phyloP scores from a whole-genome alignment of 1,140 invertebrate species.

The Notospermus geniculatus region DNA sequence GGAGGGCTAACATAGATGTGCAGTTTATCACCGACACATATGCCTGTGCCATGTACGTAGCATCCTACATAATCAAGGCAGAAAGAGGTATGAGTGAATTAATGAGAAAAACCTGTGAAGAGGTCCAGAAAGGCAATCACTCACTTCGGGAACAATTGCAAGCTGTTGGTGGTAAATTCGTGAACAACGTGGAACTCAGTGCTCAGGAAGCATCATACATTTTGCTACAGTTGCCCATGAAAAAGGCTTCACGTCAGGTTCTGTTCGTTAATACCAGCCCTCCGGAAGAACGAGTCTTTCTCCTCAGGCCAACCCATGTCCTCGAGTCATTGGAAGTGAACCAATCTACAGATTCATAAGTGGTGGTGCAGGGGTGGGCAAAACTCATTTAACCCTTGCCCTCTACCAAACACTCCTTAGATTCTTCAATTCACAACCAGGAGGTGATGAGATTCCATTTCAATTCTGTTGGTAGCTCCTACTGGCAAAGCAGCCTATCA shows the following conservation, averaged over 20 bases:
- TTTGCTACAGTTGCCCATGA: constrained; percentile 25
- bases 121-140: constrained; percentile 22
- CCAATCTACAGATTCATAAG: not conserved
- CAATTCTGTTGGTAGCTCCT: constrained; percentile 23
- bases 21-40: constrained; percentile 30
- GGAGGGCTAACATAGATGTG: constrained; percentile 28
- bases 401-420: constrained; percentile 20
- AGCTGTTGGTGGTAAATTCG: constrained; percentile 24
- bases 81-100: constrained; percentile 26
- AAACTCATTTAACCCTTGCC: constrained; percentile 21
- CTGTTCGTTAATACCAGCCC: constrained; percentile 25
- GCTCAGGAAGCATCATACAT: constrained; percentile 28
- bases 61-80: constrained; percentile 25
- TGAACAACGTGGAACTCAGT: constrained; percentile 23
- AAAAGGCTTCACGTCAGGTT: constrained; percentile 20
- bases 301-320: constrained; percentile 18
- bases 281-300: constrained; percentile 19
- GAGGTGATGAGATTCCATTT: constrained; percentile 18
- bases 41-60: constrained; percentile 27
- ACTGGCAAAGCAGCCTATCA: constrained; percentile 30
- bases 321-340: not conserved
- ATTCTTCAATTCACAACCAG: constrained; percentile 19
- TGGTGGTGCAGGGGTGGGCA: constrained; percentile 10
- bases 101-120: constrained; percentile 18
- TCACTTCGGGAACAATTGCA: constrained; percentile 23